Evolutionary conservation across 1,140 invertebrate species (phyloP), one percentile per base, ranked within the genome.

Genomic region (Zaprionus vittiger): DNA sequence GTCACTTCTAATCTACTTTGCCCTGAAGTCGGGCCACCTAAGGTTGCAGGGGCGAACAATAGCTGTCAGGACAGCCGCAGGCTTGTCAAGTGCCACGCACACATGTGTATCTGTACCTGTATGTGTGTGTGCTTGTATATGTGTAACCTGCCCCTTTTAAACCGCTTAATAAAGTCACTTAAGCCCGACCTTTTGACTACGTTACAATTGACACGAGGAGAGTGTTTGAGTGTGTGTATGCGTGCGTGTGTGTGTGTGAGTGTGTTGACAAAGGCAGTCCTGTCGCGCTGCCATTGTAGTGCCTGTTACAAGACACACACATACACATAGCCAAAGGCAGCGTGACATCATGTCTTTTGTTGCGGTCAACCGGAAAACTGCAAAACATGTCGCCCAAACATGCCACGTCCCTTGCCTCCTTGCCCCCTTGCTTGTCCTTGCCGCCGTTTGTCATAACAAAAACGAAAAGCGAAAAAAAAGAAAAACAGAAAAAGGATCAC

Each of bases 161-260:
- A 91, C 90, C 90, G 90, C 90, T 91, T 91, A 91, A 91, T 91
- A 91, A 91, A 91, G 90, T 86, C 90, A 91, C 90, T 91, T 91
- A 90, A 89, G 84, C 76, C 81, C 81, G 89, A 89, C 79, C 84
- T 89, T 80, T 79, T 83, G 80, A 91, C 85, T 81, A 91, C 81
- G 74, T 86, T 90, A 83, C 84, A 91, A 91, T 91, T 91, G 89
- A 91, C 84, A 91, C 89, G 84, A 84, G 75, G 61, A 20, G 57
- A 57, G 65, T 47, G 49, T 54, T 64, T 52, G 73, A 63, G 74
- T 69, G 72, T 67, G 64, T 73, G 55, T 77, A 68, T 68, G 12
- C 22, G n/a, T 44, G 44, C 26, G 59, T 15, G 57, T 57, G 65
- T 65, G 17, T 22, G 80, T 79, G 76, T 59, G 74, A 67, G 77